Conservation (phyloP, 2,888 invertebrate genomes). For the Scaeva pyrastri region DNA sequence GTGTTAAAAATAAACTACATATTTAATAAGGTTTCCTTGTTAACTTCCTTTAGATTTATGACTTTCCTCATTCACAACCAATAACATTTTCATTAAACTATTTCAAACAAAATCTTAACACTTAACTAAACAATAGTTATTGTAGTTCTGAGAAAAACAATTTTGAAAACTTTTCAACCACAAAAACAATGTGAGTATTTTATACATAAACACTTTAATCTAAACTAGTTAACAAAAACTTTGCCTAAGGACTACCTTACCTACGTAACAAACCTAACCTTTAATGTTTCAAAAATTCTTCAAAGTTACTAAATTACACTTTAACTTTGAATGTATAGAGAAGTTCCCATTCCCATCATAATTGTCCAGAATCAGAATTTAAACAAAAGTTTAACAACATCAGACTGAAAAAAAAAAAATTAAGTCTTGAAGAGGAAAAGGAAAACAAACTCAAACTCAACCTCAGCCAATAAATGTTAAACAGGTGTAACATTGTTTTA, state of each 20-base stretch:
- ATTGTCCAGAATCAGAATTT: slow-evolving; percentile 1
- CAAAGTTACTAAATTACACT: slow-evolving; percentile 4
- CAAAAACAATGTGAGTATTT: slow-evolving; percentile 1
- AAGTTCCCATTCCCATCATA: neutral
- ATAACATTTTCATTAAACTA: neutral
- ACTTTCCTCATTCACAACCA: neutral
- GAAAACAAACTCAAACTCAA: slow-evolving; percentile 38
- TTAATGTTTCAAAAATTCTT: slow-evolving; percentile 11
- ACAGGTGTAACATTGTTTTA: slow-evolving; percentile 69
- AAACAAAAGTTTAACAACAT: slow-evolving; percentile 18
- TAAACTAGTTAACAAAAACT: slow-evolving; percentile 37
- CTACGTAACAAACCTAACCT: neutral
- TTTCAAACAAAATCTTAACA: slow-evolving; percentile 13
- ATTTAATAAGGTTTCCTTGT: neutral
- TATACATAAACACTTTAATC: slow-evolving; percentile 28
- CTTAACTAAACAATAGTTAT: slow-evolving; percentile 6
- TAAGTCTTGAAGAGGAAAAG: neutral
- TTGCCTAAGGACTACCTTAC: slow-evolving; percentile 9
- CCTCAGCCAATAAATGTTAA: slow-evolving; percentile 62
- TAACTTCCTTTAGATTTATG: neutral
- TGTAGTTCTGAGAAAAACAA: slow-evolving; percentile 36
- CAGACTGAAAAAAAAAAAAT: neutral
- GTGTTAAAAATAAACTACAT: neutral
- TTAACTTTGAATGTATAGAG: neutral
- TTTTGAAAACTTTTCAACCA: slow-evolving; percentile 36